These are phyloP conservation scores for Nycteola revayana DNA, from an alignment of 2,888 invertebrate species.

Conservation along the genomic window DNA sequence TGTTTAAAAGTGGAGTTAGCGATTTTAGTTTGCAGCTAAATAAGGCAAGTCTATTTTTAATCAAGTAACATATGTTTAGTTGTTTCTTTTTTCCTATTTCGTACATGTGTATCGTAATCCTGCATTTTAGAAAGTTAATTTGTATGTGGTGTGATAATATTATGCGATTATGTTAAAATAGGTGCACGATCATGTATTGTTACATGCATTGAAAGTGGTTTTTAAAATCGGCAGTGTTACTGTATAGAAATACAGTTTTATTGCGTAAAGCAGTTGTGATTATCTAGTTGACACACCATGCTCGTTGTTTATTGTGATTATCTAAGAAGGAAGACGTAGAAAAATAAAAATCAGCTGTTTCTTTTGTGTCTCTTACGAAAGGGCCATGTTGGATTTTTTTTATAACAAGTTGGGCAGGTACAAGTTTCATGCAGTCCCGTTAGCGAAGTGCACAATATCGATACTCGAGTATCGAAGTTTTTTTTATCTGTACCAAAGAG, in stretches of 20 bases:
- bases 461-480: slow-evolving; percentile 19
- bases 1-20: slow-evolving; percentile 67
- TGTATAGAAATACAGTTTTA: slow-evolving; percentile 9
- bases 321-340: slow-evolving; percentile 2
- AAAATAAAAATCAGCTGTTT: slow-evolving; percentile 32
- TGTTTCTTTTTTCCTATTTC: slow-evolving; percentile 35
- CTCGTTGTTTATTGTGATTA: slow-evolving; percentile 5
- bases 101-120: slow-evolving; percentile 26
- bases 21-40: slow-evolving; percentile 56
- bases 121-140: slow-evolving; percentile 35
- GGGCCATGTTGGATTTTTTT: slow-evolving; percentile 21
- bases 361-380: slow-evolving; percentile 12
- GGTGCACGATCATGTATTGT: slow-evolving; percentile 14
- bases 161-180: slow-evolving; percentile 15
- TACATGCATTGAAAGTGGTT: slow-evolving; percentile 23
- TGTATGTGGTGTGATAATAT: slow-evolving; percentile 20
- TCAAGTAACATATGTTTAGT: slow-evolving; percentile 55
- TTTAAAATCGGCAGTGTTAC: slow-evolving; percentile 23
- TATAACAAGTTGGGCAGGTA: slow-evolving; percentile 23
- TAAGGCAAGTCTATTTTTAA: slow-evolving; percentile 66
- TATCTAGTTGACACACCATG: slow-evolving; percentile 8
- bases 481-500: no score
- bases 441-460: slow-evolving; percentile 29
- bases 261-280: slow-evolving; percentile 24
- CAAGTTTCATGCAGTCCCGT: slow-evolving; percentile 21